Base-by-base conservation (phyloP, 2,797 vertebrate species). In the Echiichthys vipera region DNA sequence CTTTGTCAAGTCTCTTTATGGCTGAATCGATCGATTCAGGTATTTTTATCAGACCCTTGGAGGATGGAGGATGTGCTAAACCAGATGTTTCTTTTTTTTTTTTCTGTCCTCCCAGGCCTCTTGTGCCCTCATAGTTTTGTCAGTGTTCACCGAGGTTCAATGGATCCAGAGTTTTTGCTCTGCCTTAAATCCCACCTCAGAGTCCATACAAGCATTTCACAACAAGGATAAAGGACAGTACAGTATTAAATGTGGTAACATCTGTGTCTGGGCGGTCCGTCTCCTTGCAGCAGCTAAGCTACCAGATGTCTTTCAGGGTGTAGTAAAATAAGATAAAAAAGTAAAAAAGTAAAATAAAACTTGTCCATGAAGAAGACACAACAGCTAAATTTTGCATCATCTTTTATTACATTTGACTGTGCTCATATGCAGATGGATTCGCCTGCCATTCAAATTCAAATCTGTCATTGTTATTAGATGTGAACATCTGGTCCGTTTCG, bases 181-280 rank as follows among this genome's bases (percentile, higher is more conserved):
- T 59, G 74, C 79, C 65, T 88, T 79, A 75, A 72, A 64, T 76
- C 65, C 66, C 65, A 53, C 72, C 66, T 78, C 58, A 72, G 71
- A 77, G 51, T 78, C 66, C 42, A 47, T 71, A 83, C 83, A 75
- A 88, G 71, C 58, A 46, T 80, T 74, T 73, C 54, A 70, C 81
- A 88, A 70, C 58, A 57, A 64, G 42, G 36, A 69, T 56, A 45
- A 57, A 64, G 42, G 36, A 69, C 59, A 45, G 42, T 2, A 7
- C 56, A 65, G 80, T 88, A 88, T 88, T 54, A n/a, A 80, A 86
- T 80, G 78, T 45, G 51, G 65, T 74, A 65, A 61, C 81, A 84
- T 89, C 66, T 79, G 59, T 29, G 46, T 7, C 37, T 12, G 56
- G 56, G 65, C 2, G 43, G 70, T 55, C 30, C 24, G 10, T 77